A percentile compares a stretch with the other conserved stretches of the same genome.
Evolutionary conservation across 1,140 invertebrate species (phyloP).

Genomic region (Micrasema longulum): DNA sequence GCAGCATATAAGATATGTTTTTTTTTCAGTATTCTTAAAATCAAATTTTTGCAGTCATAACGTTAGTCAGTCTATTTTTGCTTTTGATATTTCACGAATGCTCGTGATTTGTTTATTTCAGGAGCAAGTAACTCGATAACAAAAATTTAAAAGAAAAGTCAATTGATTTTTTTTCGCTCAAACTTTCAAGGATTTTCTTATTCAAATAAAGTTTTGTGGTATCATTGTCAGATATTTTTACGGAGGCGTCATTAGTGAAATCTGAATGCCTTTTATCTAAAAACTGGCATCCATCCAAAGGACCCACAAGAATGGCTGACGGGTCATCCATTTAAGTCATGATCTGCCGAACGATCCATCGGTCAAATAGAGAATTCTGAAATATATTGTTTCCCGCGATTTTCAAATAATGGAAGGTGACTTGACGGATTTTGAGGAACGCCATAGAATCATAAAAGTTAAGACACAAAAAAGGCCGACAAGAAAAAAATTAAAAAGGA

Average conservation of each 20-base stretch:
- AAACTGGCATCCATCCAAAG: constrained; percentile 45
- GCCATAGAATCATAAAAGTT: constrained; percentile 3
- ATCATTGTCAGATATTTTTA: constrained; percentile 29
- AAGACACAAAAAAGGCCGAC: neutral
- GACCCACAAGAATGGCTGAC: constrained; percentile 40
- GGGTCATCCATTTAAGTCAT: constrained; percentile 49
- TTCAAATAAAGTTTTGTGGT: constrained; percentile 16
- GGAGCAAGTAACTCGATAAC: too few species aligned
- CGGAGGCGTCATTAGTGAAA: constrained; percentile 42
- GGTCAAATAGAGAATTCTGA: constrained; percentile 26
- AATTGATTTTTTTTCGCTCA: too few species aligned
- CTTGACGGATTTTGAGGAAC: neutral
- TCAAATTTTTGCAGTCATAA: too few species aligned
- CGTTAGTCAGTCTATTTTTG: too few species aligned
- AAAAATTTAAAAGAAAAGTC: too few species aligned
- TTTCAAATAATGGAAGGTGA: constrained; percentile 30
- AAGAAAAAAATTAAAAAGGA: too few species aligned
- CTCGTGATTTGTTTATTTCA: too few species aligned
- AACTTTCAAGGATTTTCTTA: neutral
- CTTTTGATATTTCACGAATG: too few species aligned
- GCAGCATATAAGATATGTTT: too few species aligned
- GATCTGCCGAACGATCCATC: constrained; percentile 48
- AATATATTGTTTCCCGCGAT: constrained; percentile 34
- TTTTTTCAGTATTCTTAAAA: too few species aligned
- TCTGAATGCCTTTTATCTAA: constrained; percentile 46